Base-by-base conservation (phyloP, 2,797 vertebrate genomes). In the Pangasius krempfi region DNA sequence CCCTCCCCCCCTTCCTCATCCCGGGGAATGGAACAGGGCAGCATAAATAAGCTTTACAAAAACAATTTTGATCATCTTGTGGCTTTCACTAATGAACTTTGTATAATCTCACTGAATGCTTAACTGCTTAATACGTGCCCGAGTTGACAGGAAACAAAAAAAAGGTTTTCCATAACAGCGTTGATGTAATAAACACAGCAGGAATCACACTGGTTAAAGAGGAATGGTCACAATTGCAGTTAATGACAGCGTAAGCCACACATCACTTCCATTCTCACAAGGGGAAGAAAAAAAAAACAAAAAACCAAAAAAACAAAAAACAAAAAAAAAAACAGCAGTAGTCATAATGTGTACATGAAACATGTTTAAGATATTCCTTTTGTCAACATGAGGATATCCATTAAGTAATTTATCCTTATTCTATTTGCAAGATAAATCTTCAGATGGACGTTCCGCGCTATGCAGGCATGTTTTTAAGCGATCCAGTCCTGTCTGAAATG, bases 341-440 rank as follows among this genome's bases (percentile, higher is more conserved):
- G 95, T 96, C 94, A 92, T 94, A 93, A 93, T 92, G 92, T 92
- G 93, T 94, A 95, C 92, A 94, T 92, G 94, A 93, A 94, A 94
- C 93, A 93, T 93, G 94, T 91, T 85, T 92, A 95, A 92, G 86
- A 83, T 89, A 73, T 88, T 89, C 83, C 84, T 87, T 91, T 93
- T 94, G 91, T 92, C 93, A 94, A 92, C 89, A 92, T 92, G 93
- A 93, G 91, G 94, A 92, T 88, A 92, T 94, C 92, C 89, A 92
- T 91, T 86, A 93, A 92, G 93, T 92, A 91, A 85, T 88, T 87
- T 85, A 91, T 92, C 93, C 91, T 94, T 94, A 91, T 90, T 93
- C 92, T 94, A 93, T 92, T 93, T 88, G 90, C 91, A 56, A 84
- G 86, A 90, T 87, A 89, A 50, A 88, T 86, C 92, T 93, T 86